phyloP scores from a whole-genome alignment of 2,888 invertebrate species.

The Noctua janthe region DNA sequence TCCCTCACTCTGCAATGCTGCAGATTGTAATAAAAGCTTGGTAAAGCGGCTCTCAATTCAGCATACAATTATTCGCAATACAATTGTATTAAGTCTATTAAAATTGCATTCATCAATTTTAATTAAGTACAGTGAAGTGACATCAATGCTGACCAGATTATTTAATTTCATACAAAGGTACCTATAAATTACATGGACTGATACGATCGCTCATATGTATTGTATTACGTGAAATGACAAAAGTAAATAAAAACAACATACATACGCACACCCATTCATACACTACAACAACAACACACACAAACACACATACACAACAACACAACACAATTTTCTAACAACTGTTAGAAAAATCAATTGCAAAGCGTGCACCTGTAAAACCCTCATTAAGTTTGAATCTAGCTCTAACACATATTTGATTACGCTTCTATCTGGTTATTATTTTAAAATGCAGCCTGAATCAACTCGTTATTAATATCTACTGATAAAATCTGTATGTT shows the following conservation, averaged over 20 bases:
- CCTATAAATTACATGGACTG: neutral
- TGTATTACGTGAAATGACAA: neutral
- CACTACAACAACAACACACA: too few species aligned
- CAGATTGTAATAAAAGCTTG: constrained; percentile 8
- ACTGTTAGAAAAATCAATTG: constrained; percentile 12
- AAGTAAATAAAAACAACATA: neutral
- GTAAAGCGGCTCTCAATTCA: neutral
- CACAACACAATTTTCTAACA: too few species aligned
- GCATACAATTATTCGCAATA: constrained; percentile 20
- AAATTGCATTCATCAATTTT: constrained; percentile 37
- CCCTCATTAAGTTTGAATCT: constrained; percentile 13
- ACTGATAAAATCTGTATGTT: constrained; percentile 67
- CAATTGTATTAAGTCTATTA: constrained; percentile 14
- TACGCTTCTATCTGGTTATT: neutral
- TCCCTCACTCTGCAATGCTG: neutral
- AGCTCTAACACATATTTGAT: neutral
- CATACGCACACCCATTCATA: too few species aligned
- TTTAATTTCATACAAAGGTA: constrained; percentile 6
- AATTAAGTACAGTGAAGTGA: constrained; percentile 15
- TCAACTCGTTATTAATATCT: constrained; percentile 48
- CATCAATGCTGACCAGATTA: constrained; percentile 25
- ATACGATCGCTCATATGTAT: neutral
- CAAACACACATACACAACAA: too few species aligned
- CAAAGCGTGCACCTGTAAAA: constrained; percentile 3
- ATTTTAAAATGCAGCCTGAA: constrained; percentile 21